These are phyloP conservation scores for Drosophila sp. DNA, from an alignment of 1,140 invertebrate species.

Conservation along the genomic window DNA sequence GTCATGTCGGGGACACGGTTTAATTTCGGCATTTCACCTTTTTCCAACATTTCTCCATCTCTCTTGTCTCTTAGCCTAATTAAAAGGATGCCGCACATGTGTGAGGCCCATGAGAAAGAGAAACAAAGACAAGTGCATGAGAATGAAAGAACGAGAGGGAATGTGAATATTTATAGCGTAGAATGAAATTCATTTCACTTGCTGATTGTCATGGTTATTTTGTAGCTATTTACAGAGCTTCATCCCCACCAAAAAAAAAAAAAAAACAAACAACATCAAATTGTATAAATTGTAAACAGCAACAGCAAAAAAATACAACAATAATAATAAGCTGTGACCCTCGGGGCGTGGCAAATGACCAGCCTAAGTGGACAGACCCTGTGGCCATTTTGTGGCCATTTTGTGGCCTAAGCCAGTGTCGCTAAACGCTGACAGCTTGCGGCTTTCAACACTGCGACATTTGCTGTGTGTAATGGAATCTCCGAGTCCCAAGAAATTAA, in stretches of 20 bases:
- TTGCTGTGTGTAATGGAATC: slow-evolving; percentile 19
- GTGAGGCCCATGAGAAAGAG: slow-evolving; percentile 2
- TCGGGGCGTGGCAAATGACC: slow-evolving; percentile 26
- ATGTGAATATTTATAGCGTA: slow-evolving; percentile 13
- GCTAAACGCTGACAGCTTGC: slow-evolving; percentile 64
- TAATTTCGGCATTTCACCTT: slow-evolving; percentile 32
- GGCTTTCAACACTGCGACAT: slow-evolving; percentile 34
- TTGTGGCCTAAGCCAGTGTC: slow-evolving; percentile 24
- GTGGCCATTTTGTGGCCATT: neutral
- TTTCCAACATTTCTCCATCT: neutral
- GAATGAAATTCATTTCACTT: slow-evolving; percentile 19
- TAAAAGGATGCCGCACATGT: slow-evolving; percentile 39
- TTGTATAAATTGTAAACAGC: slow-evolving; percentile 34
- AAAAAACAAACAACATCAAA: slow-evolving; percentile 29
- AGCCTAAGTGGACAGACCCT: slow-evolving; percentile 27
- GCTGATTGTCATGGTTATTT: slow-evolving; percentile 34
- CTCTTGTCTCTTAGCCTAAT: slow-evolving; percentile 36
- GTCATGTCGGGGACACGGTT: slow-evolving; percentile 39
- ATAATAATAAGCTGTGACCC: slow-evolving; percentile 34
- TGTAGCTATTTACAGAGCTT: slow-evolving; percentile 27
- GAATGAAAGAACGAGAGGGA: neutral
- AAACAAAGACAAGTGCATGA: neutral
- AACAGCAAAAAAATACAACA: too few relatives aligned
- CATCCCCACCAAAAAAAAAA: neutral
- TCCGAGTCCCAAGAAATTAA: neutral